Percentiles rank a stretch among this genome's conserved stretches.
Evolutionary conservation across 2,113 vertebrate genomes (phyloP).

Genomic region (Boulengerochromis microlepis): DNA sequence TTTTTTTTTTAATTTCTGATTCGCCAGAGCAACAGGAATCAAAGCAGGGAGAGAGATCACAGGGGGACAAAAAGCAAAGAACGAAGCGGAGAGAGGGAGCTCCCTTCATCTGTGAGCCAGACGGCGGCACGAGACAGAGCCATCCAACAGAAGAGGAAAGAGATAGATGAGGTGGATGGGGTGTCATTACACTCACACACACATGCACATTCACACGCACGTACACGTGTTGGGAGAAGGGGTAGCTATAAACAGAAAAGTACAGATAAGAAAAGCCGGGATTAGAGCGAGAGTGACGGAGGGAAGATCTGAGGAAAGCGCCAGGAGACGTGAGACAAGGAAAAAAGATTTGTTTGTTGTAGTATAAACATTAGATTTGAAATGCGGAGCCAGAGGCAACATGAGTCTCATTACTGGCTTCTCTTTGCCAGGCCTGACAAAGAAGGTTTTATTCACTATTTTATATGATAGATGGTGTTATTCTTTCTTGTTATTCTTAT

Average conservation of each 20-base stretch:
- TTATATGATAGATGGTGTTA: neutral
- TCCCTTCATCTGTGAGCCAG: constrained; percentile 38
- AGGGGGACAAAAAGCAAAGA: constrained; percentile 11
- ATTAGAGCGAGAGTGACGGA: constrained; percentile 13
- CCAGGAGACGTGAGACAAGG: neutral
- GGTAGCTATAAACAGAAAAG: constrained; percentile 1
- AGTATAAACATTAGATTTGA: constrained; percentile 22
- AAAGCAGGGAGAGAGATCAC: constrained; percentile 39
- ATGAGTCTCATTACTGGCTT: neutral
- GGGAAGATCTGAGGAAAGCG: neutral
- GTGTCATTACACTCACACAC: neutral
- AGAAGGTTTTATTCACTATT: neutral
- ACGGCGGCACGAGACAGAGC: constrained; percentile 56
- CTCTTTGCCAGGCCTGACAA: neutral
- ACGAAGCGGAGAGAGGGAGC: constrained; percentile 6
- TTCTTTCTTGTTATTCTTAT: neutral
- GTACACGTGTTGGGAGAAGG: neutral
- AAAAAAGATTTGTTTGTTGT: constrained; percentile 18
- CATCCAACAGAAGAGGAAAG: constrained; percentile 68
- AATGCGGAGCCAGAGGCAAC: constrained; percentile 11
- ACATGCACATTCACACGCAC: neutral
- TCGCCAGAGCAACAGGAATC: constrained; percentile 33
- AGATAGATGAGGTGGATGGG: constrained; percentile 67
- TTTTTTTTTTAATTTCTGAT: neutral
- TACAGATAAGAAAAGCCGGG: neutral